Base-by-base conservation (phyloP, 2,888 invertebrate species). In the Amblyteles armatorius region DNA sequence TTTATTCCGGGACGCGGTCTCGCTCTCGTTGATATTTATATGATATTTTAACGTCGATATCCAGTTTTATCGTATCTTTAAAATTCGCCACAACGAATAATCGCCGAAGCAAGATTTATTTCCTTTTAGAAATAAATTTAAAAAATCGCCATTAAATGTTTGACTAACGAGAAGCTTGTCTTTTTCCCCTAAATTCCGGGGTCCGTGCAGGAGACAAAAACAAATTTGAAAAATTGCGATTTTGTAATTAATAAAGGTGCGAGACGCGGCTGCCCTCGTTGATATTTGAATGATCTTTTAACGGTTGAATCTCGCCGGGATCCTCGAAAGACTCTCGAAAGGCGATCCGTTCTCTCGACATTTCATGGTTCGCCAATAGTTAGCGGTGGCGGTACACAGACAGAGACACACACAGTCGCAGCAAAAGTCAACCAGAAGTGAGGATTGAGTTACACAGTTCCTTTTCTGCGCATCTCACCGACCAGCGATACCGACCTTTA, bases 281-380 rank as follows among this genome's bases (percentile, higher is more conserved):
- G 85, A 85, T 85, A 85, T 85, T 85, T 85, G 73, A 85, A 85
- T 85, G 85, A 85, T 85, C 85, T 85, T 85, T 85, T 83, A 83
- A 74, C 63, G 33, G 11, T 73, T 80, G 69, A 83, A 67, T 36
- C 16, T 83, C 83, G 77, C 44, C 73, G 68, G 69, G 82, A 85
- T 85, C 85, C 82, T 74, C 84, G 79, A 85, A 83, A 83, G 85
- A 83, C 79, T 69, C 83, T 79, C 83, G 83, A 85, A 83, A 85
- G 85, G 83, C 85, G 80, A 82, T 83, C 85, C 85, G 85, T 85
- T 85, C 85, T 85, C 85, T 85, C 85, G 85, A 83, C 85, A 85
- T 85, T 85, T 85, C 83, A 85, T 67, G 83, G 68, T 69, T 80
- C 82, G 79, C 79, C 79, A 73, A 55, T 11, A 73, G 73, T 83